phyloP scores from a whole-genome alignment of 2,888 invertebrate species.

The Thera britannica region DNA sequence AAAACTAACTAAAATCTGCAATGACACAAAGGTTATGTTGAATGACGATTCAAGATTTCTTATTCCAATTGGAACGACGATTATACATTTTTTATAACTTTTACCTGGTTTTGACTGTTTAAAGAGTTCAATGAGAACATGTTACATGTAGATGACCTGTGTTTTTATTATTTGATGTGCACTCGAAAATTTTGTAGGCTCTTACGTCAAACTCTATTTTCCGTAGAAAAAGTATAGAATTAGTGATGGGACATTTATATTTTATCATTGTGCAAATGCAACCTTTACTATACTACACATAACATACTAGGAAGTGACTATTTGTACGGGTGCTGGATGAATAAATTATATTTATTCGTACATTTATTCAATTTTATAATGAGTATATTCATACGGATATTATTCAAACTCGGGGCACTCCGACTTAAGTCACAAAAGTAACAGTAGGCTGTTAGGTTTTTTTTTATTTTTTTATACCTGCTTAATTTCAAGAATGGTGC shows the following conservation, averaged over 20 bases:
- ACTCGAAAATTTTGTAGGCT: constrained; percentile 84
- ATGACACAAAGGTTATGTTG: constrained; percentile 71
- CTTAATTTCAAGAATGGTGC: too few species aligned
- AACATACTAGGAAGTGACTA: too few species aligned
- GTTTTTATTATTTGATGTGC: constrained; percentile 73
- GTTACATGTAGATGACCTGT: constrained; percentile 80
- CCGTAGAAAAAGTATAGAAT: constrained; percentile 39
- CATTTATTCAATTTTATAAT: too few species aligned
- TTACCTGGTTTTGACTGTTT: constrained; percentile 83
- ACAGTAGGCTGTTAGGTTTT: too few species aligned
- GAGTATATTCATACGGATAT: too few species aligned
- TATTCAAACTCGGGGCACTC: too few species aligned
- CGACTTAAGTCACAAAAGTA: too few species aligned
- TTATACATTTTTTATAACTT: constrained; percentile 11
- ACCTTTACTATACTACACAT: too few species aligned
- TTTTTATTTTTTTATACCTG: too few species aligned
- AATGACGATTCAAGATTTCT: constrained; percentile 58
- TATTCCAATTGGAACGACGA: constrained; percentile 6
- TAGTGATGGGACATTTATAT: constrained; percentile 10
- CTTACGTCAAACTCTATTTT: constrained; percentile 76
- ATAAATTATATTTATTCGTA: too few species aligned
- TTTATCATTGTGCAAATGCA: too few species aligned
- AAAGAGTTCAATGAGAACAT: constrained; percentile 84
- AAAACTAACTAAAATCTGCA: constrained; percentile 82
- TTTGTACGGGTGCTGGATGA: too few species aligned